Evolutionary conservation across 2,888 invertebrate species (phyloP).

Genomic region (Glyphotaelius pellucidus): DNA sequence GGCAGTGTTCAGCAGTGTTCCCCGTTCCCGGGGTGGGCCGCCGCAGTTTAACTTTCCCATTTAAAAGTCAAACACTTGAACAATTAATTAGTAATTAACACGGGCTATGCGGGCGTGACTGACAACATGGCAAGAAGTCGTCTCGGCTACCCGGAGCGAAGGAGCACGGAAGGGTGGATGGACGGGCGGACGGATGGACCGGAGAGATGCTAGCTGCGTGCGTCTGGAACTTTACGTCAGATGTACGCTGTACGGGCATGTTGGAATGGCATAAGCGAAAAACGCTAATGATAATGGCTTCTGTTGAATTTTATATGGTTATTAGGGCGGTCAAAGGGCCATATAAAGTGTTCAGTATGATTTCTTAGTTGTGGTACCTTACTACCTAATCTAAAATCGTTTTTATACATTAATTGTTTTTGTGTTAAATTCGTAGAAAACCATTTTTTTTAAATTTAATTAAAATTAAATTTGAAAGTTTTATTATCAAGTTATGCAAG

Average conservation of each 20-base stretch:
- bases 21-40: conserved; percentile 14
- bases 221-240: conserved; percentile 22
- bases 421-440: too few relatives aligned
- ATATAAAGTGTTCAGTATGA: background rate
- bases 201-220: conserved; percentile 16
- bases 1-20: background rate
- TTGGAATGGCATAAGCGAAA: background rate
- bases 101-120: conserved; percentile 55
- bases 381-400: too few relatives aligned
- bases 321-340: background rate
- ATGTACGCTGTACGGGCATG: background rate
- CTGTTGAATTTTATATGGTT: background rate
- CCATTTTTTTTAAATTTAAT: too few relatives aligned
- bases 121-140: conserved; percentile 42
- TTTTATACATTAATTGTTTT: too few relatives aligned
- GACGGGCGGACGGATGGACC: conserved; percentile 23
- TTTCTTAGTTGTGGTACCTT: too few relatives aligned
- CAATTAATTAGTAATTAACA: conserved; percentile 67
- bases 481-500: too few relatives aligned
- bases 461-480: too few relatives aligned
- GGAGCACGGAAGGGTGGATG: background rate
- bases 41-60: conserved; percentile 66
- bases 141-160: background rate
- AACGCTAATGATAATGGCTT: background rate
- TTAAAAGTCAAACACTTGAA: conserved; percentile 67